A percentile compares a stretch with the other conserved stretches of the same genome.
Conservation (phyloP, 1,140 invertebrate species). For the Brachionus rotundiformis region DNA sequence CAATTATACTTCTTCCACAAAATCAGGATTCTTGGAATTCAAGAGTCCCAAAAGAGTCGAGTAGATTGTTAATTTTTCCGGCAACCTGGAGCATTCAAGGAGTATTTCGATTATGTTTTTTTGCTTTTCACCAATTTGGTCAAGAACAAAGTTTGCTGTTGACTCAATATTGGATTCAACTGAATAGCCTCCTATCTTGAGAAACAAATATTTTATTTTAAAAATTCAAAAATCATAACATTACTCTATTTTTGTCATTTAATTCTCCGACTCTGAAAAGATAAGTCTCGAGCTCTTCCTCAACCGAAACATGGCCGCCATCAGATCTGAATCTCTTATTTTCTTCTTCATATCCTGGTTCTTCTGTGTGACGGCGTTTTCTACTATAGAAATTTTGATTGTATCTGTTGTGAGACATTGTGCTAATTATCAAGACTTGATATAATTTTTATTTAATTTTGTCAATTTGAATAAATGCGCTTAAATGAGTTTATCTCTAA, state of each 20-base stretch:
- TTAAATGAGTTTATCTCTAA: not conserved
- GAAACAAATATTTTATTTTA: not conserved
- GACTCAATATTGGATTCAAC: conserved; percentile 40
- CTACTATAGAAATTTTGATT: conserved; percentile 47
- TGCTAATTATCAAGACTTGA: not conserved
- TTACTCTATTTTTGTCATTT: conserved; percentile 41
- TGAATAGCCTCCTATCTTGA: conserved; percentile 40
- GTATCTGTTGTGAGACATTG: not conserved
- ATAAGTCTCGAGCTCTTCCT: conserved; percentile 24
- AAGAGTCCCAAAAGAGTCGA: conserved; percentile 49
- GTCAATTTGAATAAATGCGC: not conserved
- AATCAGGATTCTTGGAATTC: conserved; percentile 41
- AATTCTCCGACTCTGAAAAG: conserved; percentile 34
- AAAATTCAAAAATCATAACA: no score
- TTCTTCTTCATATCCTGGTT: conserved; percentile 22
- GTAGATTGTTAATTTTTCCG: conserved; percentile 41
- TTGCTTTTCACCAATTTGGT: not conserved
- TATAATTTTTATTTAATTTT: not conserved
- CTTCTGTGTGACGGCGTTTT: not conserved
- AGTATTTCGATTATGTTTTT: conserved; percentile 32
- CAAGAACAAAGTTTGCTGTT: conserved; percentile 5
- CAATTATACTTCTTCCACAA: conserved; percentile 42
- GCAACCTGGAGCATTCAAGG: conserved; percentile 19
- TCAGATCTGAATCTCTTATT: conserved; percentile 11
- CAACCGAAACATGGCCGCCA: not conserved